Conservation (phyloP, 2,888 invertebrate species). For the Nycteola revayana region DNA sequence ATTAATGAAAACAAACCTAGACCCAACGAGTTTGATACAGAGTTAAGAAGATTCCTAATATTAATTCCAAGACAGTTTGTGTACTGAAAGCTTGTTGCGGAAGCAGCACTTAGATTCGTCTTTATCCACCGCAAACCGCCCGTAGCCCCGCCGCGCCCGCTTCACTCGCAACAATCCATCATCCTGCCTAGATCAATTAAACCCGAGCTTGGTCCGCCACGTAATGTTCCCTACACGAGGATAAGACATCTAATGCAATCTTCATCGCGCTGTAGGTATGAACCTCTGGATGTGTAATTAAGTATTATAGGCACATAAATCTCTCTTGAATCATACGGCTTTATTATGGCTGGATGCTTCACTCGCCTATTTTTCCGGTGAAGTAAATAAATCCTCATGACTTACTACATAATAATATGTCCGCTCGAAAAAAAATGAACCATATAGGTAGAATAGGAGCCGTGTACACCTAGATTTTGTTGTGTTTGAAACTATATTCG, state of each 20-base stretch:
- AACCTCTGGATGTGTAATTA: conserved; percentile 16
- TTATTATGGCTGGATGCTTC: no score
- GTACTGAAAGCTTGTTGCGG: conserved; percentile 37
- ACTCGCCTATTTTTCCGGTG: no score
- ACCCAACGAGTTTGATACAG: no score
- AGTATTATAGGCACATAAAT: conserved; percentile 12
- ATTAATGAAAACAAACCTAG: no score
- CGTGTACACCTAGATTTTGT: no score
- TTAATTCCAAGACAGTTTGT: conserved; percentile 11
- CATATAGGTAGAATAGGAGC: no score
- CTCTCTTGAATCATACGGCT: no score
- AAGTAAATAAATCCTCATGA: no score
- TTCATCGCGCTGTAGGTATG: conserved; percentile 21
- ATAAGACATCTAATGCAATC: conserved; percentile 38
- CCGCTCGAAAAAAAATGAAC: no score
- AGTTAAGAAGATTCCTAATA: no score
- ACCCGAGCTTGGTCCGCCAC: conserved; percentile 39
- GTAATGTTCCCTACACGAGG: conserved; percentile 40
- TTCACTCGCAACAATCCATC: conserved; percentile 50
- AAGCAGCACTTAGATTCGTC: conserved; percentile 49
- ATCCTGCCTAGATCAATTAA: conserved; percentile 62
- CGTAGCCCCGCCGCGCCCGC: conserved; percentile 36
- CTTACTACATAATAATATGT: no score
- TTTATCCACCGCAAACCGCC: conserved; percentile 44
- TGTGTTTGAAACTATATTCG: no score